phyloP scores from a whole-genome alignment of 2,888 invertebrate genomes.

The Tuta absoluta region DNA sequence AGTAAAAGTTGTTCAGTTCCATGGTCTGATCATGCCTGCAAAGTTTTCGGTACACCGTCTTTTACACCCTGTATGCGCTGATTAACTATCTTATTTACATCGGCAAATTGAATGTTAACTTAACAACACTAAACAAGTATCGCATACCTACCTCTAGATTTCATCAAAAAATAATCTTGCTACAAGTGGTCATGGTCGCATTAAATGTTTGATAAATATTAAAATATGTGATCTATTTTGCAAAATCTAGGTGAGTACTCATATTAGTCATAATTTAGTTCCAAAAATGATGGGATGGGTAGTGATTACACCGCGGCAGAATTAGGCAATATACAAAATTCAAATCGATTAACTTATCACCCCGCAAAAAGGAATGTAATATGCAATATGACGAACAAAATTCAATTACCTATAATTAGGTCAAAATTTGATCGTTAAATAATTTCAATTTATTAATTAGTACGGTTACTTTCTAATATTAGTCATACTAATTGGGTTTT shows the following conservation, averaged over 20 bases:
- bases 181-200: too few relatives aligned
- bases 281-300: background rate
- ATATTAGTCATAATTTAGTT: background rate
- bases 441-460: constrained; percentile 15
- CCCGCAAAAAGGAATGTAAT: background rate
- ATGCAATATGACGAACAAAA: constrained; percentile 6
- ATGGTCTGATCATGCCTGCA: too few relatives aligned
- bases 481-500: constrained; percentile 7
- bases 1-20: too few relatives aligned
- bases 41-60: too few relatives aligned
- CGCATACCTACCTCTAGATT: too few relatives aligned
- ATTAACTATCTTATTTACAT: too few relatives aligned
- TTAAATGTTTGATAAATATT: too few relatives aligned
- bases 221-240: background rate
- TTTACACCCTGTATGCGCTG: too few relatives aligned
- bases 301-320: background rate
- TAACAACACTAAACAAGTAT: background rate
- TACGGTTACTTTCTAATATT: constrained; percentile 17
- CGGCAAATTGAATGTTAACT: too few relatives aligned
- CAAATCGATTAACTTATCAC: background rate
- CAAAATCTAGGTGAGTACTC: background rate
- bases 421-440: background rate
- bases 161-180: too few relatives aligned
- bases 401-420: background rate
- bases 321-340: background rate